Conservation (phyloP, 2,113 vertebrate genomes). For the Lipophrys pholis region DNA sequence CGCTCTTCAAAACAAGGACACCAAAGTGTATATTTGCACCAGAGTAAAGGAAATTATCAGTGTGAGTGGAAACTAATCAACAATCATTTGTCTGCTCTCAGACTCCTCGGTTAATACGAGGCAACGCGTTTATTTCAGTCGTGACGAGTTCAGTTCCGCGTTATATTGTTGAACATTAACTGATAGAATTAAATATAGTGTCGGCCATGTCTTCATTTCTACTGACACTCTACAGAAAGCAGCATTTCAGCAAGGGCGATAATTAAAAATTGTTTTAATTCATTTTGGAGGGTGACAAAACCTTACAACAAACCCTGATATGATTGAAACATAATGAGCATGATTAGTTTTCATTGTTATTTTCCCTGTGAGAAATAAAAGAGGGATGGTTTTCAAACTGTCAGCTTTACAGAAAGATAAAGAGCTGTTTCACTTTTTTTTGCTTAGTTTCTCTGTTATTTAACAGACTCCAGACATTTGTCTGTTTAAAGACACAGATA, state of each 20-base stretch:
- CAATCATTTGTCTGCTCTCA: not conserved
- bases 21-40: not conserved
- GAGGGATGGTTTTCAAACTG: slow-evolving; percentile 24
- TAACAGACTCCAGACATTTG: slow-evolving; percentile 64
- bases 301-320: slow-evolving; percentile 4
- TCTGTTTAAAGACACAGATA: slow-evolving; percentile 64
- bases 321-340: slow-evolving; percentile 12
- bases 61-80: not conserved
- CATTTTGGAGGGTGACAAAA: not conserved
- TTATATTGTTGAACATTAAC: no score
- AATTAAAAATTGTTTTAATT: slow-evolving; percentile 34
- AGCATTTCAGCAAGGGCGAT: slow-evolving; percentile 16
- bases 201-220: slow-evolving; percentile 1
- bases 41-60: not conserved
- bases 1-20: not conserved
- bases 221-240: not conserved
- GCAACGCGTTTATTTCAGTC: no score
- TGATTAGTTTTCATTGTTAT: slow-evolving; percentile 14
- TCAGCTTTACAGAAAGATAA: slow-evolving; percentile 7
- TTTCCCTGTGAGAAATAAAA: slow-evolving; percentile 13
- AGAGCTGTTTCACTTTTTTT: slow-evolving; percentile 22
- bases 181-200: not conserved
- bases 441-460: slow-evolving; percentile 56
- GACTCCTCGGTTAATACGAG: not conserved
- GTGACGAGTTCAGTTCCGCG: not conserved